Base-by-base conservation (phyloP, 2,113 vertebrate species). In the Bagarius yarrelli region DNA sequence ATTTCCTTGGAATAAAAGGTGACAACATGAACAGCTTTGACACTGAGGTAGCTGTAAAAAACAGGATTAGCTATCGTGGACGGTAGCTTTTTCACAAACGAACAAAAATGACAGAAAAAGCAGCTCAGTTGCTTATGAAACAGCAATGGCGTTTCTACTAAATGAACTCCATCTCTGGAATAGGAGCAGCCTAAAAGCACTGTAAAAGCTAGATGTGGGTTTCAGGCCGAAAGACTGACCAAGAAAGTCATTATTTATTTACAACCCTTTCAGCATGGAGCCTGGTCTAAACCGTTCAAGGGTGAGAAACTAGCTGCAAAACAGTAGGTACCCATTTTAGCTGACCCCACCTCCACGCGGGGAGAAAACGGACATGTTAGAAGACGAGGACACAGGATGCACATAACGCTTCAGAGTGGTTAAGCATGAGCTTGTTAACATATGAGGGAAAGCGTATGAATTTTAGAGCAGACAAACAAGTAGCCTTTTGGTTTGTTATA, bases 351-450 rank as follows among this genome's bases (percentile, higher is more conserved):
- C 71, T 86, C 52, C 85, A 84, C 81, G 83, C 75, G 81, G 85
- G 89, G 85, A 89, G 90, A 90, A 83, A 84, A 90, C 88, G 85
- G 87, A 89, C 88, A 87, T 80, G 86, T 85, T 89, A 90, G 61
- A 36, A 78, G 82, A 86, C 79, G 53, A 14, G 59, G 85, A 84
- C 76, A 84, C 50, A 75, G 76, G 83, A 86, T 61, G 36, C 25
- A 87, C 63, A 83, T 66, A 72, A 72, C 40, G 67, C 79, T 83
- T 78, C 72, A 76, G 67, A 83, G 89, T 80, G 64, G 86, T 87
- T 88, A 88, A 87, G 87, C 76, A 75, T 85, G 88, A 88, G 78
- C 80, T 27, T 59, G 88, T 91, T 90, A 92, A 89, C 86, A 52
- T 63, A 50, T 50, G 53, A 64, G 50, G 30, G 57, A 50, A 74